phyloP scores from a whole-genome alignment of 2,113 vertebrate species.

The Pongo abelii region DNA sequence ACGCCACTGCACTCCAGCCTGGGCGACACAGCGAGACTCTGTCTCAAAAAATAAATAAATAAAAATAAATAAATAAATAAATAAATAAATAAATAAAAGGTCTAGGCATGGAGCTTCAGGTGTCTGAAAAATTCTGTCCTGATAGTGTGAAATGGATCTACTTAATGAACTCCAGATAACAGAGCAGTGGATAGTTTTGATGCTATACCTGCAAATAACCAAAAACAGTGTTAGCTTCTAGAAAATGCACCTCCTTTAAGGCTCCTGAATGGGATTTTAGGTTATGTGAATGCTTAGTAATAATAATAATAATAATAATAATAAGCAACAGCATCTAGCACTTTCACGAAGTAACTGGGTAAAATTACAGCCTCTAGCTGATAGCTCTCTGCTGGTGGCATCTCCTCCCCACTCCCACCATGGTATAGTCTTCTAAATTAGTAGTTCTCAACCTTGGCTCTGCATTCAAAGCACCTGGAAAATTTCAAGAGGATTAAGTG shows the following conservation, averaged over 20 bases:
- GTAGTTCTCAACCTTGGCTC: background rate
- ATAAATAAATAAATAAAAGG: too few species aligned
- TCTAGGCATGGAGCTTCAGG: background rate
- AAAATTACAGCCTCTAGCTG: background rate
- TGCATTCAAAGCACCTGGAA: background rate
- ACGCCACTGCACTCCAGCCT: too few species aligned
- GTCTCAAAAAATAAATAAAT: too few species aligned
- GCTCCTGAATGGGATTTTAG: background rate
- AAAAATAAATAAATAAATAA: too few species aligned
- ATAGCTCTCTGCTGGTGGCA: background rate
- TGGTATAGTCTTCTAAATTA: background rate
- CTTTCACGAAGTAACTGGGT: background rate
- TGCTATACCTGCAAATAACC: background rate
- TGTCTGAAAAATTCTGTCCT: background rate
- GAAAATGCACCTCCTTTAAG: background rate
- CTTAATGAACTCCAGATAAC: background rate
- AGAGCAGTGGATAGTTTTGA: background rate
- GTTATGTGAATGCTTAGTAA: background rate
- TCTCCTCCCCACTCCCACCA: too few species aligned
- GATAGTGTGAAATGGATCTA: background rate
- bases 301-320: background rate
- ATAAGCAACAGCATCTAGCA: background rate
- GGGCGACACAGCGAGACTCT: too few species aligned
- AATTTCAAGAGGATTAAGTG: background rate
- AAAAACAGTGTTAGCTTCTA: background rate